Base-by-base conservation (phyloP, 2,797 vertebrate genomes). In the Numenius phaeopus region DNA sequence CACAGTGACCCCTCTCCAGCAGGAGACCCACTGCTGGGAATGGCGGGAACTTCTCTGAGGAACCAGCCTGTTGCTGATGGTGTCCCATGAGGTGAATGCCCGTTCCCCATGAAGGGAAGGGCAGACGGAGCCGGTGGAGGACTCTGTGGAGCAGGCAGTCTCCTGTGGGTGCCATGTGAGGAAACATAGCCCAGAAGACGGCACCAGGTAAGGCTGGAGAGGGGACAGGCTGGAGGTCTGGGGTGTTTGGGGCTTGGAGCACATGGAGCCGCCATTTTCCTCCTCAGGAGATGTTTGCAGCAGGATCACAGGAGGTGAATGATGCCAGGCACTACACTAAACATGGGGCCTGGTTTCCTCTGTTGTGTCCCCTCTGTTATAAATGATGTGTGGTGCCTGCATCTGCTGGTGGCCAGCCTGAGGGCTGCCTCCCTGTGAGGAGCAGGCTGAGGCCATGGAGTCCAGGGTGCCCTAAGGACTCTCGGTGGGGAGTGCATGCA, bases 241-340 rank as follows among this genome's bases (percentile, higher is more conserved):
- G 40, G 75, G 58, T 0, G 2, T 34, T 3, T 27, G 69, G 50
- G 62, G 18, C 62, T 20, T 12, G 50, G 69, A 5, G 72, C 14
- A 1, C 0, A 1, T 19, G 55, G 22, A 58, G 49, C 67, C 0
- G 1, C 34, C 4, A 0, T 7, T 46, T 9, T 27, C 8, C 58
- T 20, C n/a, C 55, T 69, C 39, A 29, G 81, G 55, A 64, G 77
- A 7, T 10, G 50, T 40, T 42, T 50, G 62, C 29, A 34, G 34
- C 72, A 21, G 57, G 77, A 19, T 24, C 34, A 5, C n/a, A 7
- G 30, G 21, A 10, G 22, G 3, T 40, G 29, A 13, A 14, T 3
- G 49, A 8, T 22, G 30, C 59, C 8, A 16, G 3, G 24, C 5
- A 2, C 21, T 22, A 11, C 42, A 18, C 7, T 6, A 22, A 40